Conservation (phyloP, 2,888 invertebrate genomes). For the Periphyllus acericola region DNA sequence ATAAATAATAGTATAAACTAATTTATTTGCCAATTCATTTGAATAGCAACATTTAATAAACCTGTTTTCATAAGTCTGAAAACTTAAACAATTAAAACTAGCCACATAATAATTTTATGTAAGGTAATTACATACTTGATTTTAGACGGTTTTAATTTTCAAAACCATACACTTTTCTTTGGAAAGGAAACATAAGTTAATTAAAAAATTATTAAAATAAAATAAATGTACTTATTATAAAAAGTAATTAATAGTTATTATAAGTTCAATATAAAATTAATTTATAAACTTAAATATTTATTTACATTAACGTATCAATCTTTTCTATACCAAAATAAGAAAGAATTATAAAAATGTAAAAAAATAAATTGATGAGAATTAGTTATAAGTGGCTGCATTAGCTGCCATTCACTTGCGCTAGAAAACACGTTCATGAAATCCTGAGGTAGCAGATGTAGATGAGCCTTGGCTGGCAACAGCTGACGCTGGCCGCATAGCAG, state of each 20-base stretch:
- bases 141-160: not conserved
- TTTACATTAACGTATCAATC: slow-evolving; percentile 13
- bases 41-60: too few species aligned
- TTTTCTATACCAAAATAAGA: slow-evolving; percentile 5
- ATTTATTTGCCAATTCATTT: too few species aligned
- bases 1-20: too few species aligned
- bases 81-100: not conserved
- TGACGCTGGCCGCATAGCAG: slow-evolving; percentile 71
- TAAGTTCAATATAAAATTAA: not conserved
- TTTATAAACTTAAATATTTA: slow-evolving; percentile 4
- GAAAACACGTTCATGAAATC: slow-evolving; percentile 87
- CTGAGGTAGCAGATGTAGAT: slow-evolving; percentile 72
- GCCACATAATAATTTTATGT: not conserved
- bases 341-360: slow-evolving; percentile 16
- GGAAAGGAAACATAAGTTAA: not conserved
- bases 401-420: slow-evolving; percentile 66
- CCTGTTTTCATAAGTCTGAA: too few species aligned
- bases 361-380: slow-evolving; percentile 18
- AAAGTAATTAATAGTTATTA: not conserved
- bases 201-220: not conserved
- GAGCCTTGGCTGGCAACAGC: slow-evolving; percentile 67
- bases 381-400: slow-evolving; percentile 53
- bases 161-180: not conserved
- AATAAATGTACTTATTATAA: not conserved
- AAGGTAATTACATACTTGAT: not conserved